Conservation (phyloP, 2,888 invertebrate species). For the Ectemnius cavifrons region DNA sequence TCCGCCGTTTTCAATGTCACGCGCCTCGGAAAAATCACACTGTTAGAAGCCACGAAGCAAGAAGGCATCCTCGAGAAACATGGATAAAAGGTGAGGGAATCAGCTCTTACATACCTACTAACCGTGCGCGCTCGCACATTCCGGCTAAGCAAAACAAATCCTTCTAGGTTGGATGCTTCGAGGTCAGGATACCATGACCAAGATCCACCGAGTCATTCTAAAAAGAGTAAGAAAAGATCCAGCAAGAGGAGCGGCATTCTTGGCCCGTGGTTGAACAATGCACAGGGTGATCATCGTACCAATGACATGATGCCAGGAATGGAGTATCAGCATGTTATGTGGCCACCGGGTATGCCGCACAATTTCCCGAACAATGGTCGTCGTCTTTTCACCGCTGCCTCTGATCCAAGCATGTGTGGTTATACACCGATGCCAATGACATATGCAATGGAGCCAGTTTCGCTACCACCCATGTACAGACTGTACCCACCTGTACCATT, state of each 20-base stretch:
- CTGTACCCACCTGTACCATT: slow-evolving; percentile 79
- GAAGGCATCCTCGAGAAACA: slow-evolving; percentile 22
- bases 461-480: slow-evolving; percentile 82
- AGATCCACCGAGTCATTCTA: slow-evolving; percentile 42
- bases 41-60: slow-evolving; percentile 35
- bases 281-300: slow-evolving; percentile 27
- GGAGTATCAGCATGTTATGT: slow-evolving; percentile 68
- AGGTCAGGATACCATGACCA: slow-evolving; percentile 44
- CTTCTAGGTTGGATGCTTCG: slow-evolving; percentile 49
- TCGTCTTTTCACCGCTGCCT: slow-evolving; percentile 79
- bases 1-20: slow-evolving; percentile 32
- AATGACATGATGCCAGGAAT: slow-evolving; percentile 40
- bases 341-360: slow-evolving; percentile 63
- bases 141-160: background rate
- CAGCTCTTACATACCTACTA: background rate
- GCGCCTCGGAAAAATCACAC: slow-evolving; percentile 12
- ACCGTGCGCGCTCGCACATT: background rate
- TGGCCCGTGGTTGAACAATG: slow-evolving; percentile 35
- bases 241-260: slow-evolving; percentile 32
- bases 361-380: slow-evolving; percentile 70
- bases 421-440: slow-evolving; percentile 78
- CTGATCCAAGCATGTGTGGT: slow-evolving; percentile 77
- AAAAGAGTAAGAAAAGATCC: slow-evolving; percentile 61
- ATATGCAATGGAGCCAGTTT: slow-evolving; percentile 82
- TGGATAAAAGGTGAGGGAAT: slow-evolving; percentile 43